Conservation (phyloP, 2,888 invertebrate genomes). For the Eulithis prunata region DNA sequence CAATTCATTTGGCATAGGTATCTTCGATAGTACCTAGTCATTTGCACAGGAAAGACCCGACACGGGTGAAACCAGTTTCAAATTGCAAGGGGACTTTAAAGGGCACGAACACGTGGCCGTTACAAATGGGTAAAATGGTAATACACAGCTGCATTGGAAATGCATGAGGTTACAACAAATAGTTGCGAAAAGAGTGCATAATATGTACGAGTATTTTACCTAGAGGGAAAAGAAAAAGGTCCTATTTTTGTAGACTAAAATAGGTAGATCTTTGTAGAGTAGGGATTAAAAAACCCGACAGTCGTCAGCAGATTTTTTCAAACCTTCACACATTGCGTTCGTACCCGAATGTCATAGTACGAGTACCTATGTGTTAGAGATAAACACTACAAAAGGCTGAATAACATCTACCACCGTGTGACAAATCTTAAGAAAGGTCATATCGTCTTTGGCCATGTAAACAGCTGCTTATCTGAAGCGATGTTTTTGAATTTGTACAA, state of each 20-base stretch:
- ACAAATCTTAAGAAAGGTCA: constrained; percentile 2
- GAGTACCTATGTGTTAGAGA: too few relatives aligned
- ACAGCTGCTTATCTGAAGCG: neutral
- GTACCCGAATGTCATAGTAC: too few relatives aligned
- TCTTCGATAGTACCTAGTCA: constrained; percentile 9
- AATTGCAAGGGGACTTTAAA: constrained; percentile 17
- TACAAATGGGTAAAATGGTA: constrained; percentile 24
- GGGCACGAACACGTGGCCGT: constrained; percentile 24
- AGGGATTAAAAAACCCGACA: too few relatives aligned
- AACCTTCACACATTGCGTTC: too few relatives aligned
- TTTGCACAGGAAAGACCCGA: constrained; percentile 16
- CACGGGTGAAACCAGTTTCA: constrained; percentile 28
- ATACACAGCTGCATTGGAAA: constrained; percentile 13
- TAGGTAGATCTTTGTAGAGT: too few relatives aligned
- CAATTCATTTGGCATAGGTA: constrained; percentile 16
- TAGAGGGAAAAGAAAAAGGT: neutral
- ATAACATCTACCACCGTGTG: neutral
- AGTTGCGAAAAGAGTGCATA: neutral
- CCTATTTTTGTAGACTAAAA: too few relatives aligned
- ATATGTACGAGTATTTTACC: too few relatives aligned
- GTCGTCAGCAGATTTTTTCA: too few relatives aligned
- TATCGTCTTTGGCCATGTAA: neutral
- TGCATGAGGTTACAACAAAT: constrained; percentile 8
- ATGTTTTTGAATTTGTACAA: constrained; percentile 1
- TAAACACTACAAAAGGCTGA: neutral